Evolutionary conservation across 2,888 invertebrate species (phyloP).

Genomic region (Lithophane leautieri): DNA sequence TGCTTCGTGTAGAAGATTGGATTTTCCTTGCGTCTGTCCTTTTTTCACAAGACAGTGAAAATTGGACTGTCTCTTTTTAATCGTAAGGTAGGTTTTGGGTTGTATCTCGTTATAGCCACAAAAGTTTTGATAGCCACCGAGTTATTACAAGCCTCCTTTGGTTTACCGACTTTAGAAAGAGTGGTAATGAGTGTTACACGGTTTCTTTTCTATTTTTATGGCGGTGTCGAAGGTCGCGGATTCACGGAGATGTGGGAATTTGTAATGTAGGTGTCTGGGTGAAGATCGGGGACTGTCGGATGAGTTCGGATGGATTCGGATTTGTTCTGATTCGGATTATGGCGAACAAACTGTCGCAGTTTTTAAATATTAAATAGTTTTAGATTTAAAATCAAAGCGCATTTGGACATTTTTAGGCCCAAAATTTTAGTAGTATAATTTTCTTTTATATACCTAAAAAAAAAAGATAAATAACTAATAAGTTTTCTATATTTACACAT

Average conservation of each 20-base stretch:
- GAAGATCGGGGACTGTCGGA: background rate
- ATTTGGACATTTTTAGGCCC: too few relatives aligned
- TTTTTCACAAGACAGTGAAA: background rate
- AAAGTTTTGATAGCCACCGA: constrained; percentile 55
- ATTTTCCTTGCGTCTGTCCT: background rate
- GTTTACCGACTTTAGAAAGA: constrained; percentile 58
- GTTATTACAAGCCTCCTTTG: constrained; percentile 57
- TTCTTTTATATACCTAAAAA: too few relatives aligned
- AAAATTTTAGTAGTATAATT: background rate
- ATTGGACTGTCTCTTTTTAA: background rate
- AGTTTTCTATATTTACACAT: too few relatives aligned
- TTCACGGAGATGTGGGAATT: background rate
- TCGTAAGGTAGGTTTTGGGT: background rate
- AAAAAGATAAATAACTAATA: too few relatives aligned
- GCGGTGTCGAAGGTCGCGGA: constrained; percentile 40
- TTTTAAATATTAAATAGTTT: too few relatives aligned
- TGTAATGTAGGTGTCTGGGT: constrained; percentile 11
- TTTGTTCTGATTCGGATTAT: too few relatives aligned
- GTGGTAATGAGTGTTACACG: constrained; percentile 49
- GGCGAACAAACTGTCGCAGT: background rate
- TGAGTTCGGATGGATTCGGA: background rate
- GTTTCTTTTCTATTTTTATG: constrained; percentile 46
- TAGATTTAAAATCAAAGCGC: background rate
- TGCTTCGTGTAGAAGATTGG: rapidly evolving
- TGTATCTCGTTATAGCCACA: background rate